Evolutionary conservation across 2,797 vertebrate species (phyloP).

Genomic region (Rousettus madagascariensis): DNA sequence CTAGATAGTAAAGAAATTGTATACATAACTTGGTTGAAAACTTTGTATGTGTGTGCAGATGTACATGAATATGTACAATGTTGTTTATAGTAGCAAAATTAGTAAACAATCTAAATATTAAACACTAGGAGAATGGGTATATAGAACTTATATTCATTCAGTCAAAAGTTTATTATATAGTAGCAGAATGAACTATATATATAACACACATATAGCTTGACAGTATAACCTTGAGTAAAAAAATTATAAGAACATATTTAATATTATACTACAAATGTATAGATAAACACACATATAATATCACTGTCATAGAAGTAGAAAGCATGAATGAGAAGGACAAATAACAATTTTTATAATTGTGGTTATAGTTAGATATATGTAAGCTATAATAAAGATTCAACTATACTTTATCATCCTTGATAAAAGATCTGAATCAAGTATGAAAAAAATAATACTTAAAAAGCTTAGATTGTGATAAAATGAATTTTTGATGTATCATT

Average conservation of each 20-base stretch:
- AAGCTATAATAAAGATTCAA: background rate
- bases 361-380: background rate
- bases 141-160: background rate
- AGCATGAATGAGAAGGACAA: background rate
- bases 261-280: background rate
- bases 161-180: background rate
- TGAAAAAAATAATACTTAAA: slow-evolving; percentile 10
- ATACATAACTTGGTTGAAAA: background rate
- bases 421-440: background rate
- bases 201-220: background rate
- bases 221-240: background rate
- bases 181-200: background rate
- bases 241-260: background rate
- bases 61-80: background rate
- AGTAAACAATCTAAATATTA: background rate
- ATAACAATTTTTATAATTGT: background rate
- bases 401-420: background rate
- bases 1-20: background rate
- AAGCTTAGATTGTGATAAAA: background rate
- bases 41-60: background rate
- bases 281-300: background rate
- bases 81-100: background rate
- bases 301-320: background rate
- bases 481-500: background rate
- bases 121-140: background rate